Evolutionary conservation across 2,113 vertebrate genomes (phyloP).

Genomic region (Anhinga anhinga): DNA sequence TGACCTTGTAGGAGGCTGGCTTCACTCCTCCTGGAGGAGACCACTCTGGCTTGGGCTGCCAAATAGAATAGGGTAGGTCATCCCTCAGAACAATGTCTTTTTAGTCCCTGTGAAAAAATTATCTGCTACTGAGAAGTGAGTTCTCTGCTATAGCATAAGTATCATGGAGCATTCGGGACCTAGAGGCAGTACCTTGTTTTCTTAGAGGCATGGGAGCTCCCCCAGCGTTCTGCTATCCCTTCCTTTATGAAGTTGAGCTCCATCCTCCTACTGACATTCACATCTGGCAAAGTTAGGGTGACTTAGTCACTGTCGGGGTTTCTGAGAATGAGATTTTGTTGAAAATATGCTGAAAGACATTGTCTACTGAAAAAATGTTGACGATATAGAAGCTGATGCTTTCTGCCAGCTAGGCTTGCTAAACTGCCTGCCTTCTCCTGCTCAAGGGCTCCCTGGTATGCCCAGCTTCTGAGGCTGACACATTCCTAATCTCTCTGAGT

Average conservation of each 20-base stretch:
- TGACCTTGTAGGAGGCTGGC: neutral
- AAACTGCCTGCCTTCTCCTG: neutral
- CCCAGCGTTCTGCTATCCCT: neutral
- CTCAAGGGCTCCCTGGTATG: neutral
- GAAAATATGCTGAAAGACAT: neutral
- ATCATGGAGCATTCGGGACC: neutral
- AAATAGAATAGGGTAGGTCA: neutral
- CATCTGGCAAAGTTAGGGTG: neutral
- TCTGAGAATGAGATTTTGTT: neutral
- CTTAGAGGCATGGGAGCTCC: neutral
- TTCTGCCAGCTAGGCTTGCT: neutral
- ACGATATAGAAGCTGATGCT: rapidly evolving
- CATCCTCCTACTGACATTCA: rapidly evolving
- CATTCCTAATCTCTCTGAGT: neutral
- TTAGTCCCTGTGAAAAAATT: neutral
- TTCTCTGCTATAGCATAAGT: neutral
- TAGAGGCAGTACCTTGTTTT: neutral
- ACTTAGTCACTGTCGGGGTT: neutral
- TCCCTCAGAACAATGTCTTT: neutral
- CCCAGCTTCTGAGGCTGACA: neutral
- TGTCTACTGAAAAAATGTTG: neutral
- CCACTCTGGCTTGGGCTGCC: neutral
- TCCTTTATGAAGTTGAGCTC: neutral
- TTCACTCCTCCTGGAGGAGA: neutral
- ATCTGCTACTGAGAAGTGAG: neutral